Evolutionary conservation across 2,113 vertebrate species (phyloP).

Genomic region (Tyto alba): DNA sequence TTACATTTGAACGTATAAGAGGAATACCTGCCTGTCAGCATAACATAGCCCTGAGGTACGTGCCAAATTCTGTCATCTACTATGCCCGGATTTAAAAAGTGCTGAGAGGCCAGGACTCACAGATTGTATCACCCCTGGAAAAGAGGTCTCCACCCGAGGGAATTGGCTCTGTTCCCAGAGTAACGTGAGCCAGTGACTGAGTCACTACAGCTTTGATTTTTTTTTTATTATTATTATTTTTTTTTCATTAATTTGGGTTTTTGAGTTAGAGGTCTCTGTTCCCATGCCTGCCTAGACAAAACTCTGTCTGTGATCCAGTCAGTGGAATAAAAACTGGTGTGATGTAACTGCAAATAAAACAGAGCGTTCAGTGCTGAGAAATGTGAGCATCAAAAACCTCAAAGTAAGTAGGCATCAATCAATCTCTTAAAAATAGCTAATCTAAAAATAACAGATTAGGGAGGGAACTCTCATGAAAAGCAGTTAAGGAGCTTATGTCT

Average conservation of each 20-base stretch:
- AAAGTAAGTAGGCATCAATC: neutral
- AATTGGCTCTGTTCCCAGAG: neutral
- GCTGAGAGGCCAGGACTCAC: neutral
- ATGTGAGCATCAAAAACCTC: no score
- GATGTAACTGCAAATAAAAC: neutral
- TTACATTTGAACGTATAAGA: neutral
- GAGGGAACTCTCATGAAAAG: neutral
- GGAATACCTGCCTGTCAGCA: neutral
- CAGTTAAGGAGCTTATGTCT: slow-evolving; percentile 9
- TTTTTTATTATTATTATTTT: neutral
- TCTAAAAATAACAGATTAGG: slow-evolving; percentile 35
- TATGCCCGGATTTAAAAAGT: neutral
- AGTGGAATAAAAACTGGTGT: neutral
- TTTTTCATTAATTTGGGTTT: neutral
- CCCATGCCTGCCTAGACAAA: neutral
- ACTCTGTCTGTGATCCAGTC: neutral
- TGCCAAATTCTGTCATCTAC: neutral
- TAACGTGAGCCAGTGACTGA: neutral
- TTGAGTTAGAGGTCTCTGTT: neutral
- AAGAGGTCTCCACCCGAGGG: neutral
- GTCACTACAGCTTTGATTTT: neutral
- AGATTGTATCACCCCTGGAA: neutral
- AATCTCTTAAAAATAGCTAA: slow-evolving; percentile 33
- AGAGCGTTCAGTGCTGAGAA: neutral
- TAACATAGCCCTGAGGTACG: neutral